Evolutionary conservation across 2,797 vertebrate species (phyloP), one percentile per base, ranked within the genome.

Genomic region (Helicolenus hilgendorfi): DNA sequence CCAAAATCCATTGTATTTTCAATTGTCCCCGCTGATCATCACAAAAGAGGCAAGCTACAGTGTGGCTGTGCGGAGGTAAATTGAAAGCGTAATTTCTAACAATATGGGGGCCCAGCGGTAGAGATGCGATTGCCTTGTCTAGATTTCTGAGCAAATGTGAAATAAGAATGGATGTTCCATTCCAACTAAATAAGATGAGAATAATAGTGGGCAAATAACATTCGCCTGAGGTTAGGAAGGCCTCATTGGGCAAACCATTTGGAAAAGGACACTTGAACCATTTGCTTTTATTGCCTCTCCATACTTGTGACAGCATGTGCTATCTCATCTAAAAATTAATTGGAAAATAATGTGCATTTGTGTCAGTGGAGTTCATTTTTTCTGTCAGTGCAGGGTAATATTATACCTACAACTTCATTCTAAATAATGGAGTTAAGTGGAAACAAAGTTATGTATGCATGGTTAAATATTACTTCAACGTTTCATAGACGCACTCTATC

Each of bases 11-110:
- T 89, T 91, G 92, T 86, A 53, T 93, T 97, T 96, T 96, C 95
- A 96, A 96, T 96, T 94, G 92, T 94, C 72, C 92, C 86, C 1
- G 86, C 93, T 73, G 87, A 92, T 96, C 91, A 90, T 95, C 86
- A 94, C 93, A 87, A 91, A 91, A 90, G 92, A 92, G 89, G 82
- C 85, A 26, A 87, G 87, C 93, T 79, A 87, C 86, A 92, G 86
- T 81, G 83, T 20, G 33, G 70, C 92, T 77, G 88, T 76, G 72
- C 29, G 59, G 55, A 80, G 74, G 93, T 92, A 96, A 96, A 97
- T 97, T 96, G 96, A 97, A 97, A 96, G 94, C 89, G 90, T 97
- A 95, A 97, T 97, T 97, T 97, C 94, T 92, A 89, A 96, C 95
- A 97, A 95, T 97, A 94, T 89, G 78, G 84, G 84, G 89, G 81